A percentile compares a stretch with the other conserved stretches of the same genome.
Evolutionary conservation across 2,113 vertebrate species (phyloP).

Genomic region (Anhinga anhinga): DNA sequence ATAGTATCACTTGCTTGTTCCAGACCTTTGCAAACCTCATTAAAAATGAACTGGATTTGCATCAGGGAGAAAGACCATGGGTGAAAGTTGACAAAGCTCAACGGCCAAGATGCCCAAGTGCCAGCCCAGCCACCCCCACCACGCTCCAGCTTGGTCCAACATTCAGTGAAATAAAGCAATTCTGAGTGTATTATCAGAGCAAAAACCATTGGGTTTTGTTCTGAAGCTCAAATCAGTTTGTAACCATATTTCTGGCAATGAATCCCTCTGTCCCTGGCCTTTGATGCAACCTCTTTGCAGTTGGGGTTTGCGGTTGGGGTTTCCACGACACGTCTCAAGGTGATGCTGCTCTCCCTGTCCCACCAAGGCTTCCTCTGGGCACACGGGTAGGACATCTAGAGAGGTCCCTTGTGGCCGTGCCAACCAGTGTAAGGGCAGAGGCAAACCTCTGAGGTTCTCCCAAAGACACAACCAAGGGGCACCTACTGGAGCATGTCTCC

Average conservation of each 20-base stretch:
- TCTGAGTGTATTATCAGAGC: background rate
- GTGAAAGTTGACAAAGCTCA: constrained; percentile 1
- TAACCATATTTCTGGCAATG: background rate
- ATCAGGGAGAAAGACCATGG: background rate
- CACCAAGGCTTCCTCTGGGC: background rate
- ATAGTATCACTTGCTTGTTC: background rate
- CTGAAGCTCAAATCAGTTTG: background rate
- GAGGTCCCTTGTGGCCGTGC: background rate
- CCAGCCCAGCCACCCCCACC: background rate
- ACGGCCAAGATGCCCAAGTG: background rate
- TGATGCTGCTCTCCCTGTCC: too few species aligned
- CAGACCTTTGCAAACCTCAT: constrained; percentile 43
- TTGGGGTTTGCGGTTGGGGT: fast-evolving
- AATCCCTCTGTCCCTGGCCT: background rate
- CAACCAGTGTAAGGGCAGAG: background rate
- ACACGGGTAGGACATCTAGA: fast-evolving
- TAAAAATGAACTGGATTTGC: constrained; percentile 43
- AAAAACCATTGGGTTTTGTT: background rate
- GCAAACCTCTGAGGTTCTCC: background rate
- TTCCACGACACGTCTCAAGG: background rate
- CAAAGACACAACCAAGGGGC: background rate
- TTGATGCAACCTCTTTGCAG: background rate
- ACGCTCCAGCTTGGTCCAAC: background rate
- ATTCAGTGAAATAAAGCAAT: background rate
- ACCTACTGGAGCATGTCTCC: background rate